Evolutionary conservation across 2,797 vertebrate genomes (phyloP).

Genomic region (Premnoplex brunnescens): DNA sequence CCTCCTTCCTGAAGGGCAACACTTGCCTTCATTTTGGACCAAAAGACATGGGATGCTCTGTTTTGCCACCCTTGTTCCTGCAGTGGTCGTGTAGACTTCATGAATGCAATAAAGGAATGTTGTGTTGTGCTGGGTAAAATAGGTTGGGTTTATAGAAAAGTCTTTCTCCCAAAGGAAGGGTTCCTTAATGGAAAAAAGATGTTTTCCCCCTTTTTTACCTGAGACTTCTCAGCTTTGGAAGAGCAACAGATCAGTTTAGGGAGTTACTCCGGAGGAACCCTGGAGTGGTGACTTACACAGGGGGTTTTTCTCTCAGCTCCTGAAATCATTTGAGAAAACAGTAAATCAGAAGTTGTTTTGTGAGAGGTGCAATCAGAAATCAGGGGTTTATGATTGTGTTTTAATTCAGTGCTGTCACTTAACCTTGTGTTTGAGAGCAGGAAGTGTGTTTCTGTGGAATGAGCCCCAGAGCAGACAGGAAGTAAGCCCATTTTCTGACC

Average conservation of each 20-base stretch:
- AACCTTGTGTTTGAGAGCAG: not conserved
- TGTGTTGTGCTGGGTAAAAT: not conserved
- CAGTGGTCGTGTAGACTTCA: fast-evolving
- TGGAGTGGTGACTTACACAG: not conserved
- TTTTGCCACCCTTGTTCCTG: not conserved
- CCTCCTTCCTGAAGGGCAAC: not conserved
- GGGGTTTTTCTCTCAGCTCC: not conserved
- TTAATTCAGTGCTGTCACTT: not conserved
- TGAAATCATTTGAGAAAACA: not conserved
- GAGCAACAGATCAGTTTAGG: not conserved
- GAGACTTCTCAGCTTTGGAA: not conserved
- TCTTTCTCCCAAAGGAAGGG: not conserved
- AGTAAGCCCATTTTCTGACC: not conserved
- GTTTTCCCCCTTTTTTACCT: not conserved
- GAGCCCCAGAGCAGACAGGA: not conserved
- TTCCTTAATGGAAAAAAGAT: not conserved
- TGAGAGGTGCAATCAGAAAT: not conserved
- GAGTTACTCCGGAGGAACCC: not conserved
- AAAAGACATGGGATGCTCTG: fast-evolving
- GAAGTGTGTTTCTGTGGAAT: not conserved
- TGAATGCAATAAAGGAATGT: not conserved
- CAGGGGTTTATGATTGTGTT: not conserved
- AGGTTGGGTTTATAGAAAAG: not conserved
- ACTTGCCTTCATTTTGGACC: not conserved
- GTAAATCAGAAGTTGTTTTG: not conserved